phyloP scores from a whole-genome alignment of 2,113 vertebrate species.

The Amblyopsis rosae region DNA sequence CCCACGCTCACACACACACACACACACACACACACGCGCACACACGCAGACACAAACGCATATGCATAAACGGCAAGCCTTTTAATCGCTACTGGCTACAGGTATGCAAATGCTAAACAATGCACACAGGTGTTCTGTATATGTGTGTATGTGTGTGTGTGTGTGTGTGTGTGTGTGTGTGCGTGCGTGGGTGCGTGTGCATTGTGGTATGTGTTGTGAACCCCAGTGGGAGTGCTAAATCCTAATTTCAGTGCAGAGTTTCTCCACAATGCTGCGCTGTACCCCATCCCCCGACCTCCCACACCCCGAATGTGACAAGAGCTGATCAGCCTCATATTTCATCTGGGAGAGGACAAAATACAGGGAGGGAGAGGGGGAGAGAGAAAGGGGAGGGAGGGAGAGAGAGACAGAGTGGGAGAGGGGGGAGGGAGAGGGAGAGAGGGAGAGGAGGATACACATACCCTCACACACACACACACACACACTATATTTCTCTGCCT shows the following conservation, averaged over 20 bases:
- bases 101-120: conserved; percentile 19
- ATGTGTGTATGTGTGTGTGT: not conserved
- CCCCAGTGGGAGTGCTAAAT: conserved; percentile 53
- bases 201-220: not conserved
- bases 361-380: not conserved
- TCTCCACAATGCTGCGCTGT: conserved; percentile 50
- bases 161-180: not conserved
- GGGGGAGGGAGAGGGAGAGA: not conserved
- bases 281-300: conserved; percentile 66
- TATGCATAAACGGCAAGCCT: too few species aligned
- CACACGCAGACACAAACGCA: conserved; percentile 23
- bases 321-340: conserved; percentile 74
- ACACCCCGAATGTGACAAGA: conserved; percentile 66
- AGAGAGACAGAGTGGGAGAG: not conserved
- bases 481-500: conserved; percentile 38
- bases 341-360: conserved; percentile 40
- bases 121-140: conserved; percentile 3
- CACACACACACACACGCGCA: conserved; percentile 28
- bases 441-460: not conserved
- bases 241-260: conserved; percentile 62
- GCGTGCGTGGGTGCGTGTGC: not conserved
- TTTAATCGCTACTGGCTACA: not conserved
- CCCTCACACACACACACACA: conserved; percentile 13
- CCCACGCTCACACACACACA: conserved; percentile 34
- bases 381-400: not conserved